These are phyloP conservation scores for Pyxicephalus adspersus DNA, from an alignment of 2,113 vertebrate genomes.

Conservation along the genomic window DNA sequence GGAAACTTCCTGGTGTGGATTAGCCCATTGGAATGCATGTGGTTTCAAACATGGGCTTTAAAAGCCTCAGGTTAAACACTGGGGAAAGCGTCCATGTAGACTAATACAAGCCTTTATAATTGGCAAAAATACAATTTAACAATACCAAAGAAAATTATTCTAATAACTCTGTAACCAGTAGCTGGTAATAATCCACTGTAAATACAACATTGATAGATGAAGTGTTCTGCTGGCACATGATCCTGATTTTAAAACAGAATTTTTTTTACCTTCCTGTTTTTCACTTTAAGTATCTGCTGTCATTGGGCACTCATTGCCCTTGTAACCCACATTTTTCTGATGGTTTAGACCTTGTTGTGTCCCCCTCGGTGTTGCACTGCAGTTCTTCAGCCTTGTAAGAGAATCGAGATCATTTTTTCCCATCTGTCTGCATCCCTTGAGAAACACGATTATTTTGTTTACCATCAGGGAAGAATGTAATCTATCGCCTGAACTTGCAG, in stretches of 20 bases:
- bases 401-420: constrained; percentile 13
- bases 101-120: no score
- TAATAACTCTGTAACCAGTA: no score
- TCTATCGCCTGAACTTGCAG: constrained; percentile 3
- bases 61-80: no score
- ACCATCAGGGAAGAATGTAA: not conserved
- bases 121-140: no score
- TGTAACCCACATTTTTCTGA: constrained; percentile 10
- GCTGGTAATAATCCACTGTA: no score
- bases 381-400: not conserved
- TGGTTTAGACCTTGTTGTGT: not conserved
- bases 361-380: not conserved
- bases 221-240: not conserved
- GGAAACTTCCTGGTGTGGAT: no score
- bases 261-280: not conserved
- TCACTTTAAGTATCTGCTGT: not conserved
- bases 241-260: not conserved
- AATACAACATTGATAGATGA: no score
- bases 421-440: constrained; percentile 26
- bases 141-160: no score
- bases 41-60: no score
- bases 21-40: no score
- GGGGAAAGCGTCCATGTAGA: no score
- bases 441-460: constrained; percentile 2
- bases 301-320: not conserved